phyloP scores from a whole-genome alignment of 92 coral and sea anemone species.

The Galaxea fascicularis region DNA sequence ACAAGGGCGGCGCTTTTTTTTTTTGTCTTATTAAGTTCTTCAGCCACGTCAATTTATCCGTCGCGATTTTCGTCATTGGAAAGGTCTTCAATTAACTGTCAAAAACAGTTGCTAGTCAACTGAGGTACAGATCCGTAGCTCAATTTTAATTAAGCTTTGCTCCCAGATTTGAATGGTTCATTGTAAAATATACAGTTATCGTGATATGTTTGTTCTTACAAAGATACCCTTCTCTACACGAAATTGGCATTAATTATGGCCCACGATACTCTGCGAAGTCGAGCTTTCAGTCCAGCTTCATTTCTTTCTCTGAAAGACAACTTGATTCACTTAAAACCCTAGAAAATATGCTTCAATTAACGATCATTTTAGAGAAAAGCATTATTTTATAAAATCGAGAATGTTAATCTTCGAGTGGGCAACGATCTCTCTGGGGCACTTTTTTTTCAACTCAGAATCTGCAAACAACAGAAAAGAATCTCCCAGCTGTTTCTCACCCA shows the following conservation, averaged over 20 bases:
- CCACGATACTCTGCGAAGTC: background rate
- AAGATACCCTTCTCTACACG: background rate
- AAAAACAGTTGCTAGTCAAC: no score
- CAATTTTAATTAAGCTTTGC: no score
- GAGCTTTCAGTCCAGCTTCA: background rate
- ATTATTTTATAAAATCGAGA: background rate
- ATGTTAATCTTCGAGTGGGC: conserved; percentile 35
- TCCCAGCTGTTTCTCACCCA: conserved; percentile 38
- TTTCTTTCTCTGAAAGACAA: background rate
- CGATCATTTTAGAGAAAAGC: background rate
- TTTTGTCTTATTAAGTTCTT: no score
- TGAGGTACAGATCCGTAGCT: no score
- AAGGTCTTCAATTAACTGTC: no score
- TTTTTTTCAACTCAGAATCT: background rate
- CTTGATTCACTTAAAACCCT: background rate
- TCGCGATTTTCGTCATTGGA: no score
- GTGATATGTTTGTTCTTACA: no score
- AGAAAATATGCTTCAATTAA: background rate
- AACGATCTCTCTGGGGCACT: conserved; percentile 28
- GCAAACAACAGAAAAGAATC: conserved; percentile 10
- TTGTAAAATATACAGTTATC: no score
- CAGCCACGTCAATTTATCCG: no score
- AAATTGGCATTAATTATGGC: background rate
- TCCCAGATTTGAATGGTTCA: no score
- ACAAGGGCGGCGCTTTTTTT: no score